These are phyloP conservation scores for Endotricha flammealis DNA, from an alignment of 2,888 invertebrate species.

Conservation along the genomic window DNA sequence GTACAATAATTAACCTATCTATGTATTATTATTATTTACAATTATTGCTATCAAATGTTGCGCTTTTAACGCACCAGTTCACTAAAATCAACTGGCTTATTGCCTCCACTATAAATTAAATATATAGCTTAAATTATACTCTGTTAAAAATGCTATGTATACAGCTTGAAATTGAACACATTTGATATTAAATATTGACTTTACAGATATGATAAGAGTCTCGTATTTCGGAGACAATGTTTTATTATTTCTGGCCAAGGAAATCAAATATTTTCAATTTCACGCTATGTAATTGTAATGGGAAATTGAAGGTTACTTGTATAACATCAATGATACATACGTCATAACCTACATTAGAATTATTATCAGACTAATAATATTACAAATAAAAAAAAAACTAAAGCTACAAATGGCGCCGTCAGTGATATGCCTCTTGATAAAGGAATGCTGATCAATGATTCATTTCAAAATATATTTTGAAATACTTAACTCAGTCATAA, in stretches of 20 bases:
- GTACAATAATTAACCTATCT: constrained; percentile 75
- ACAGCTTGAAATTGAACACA: too few relatives aligned
- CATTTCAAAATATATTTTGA: constrained; percentile 35
- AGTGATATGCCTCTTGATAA: constrained; percentile 63
- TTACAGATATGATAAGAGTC: too few relatives aligned
- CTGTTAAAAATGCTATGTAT: constrained; percentile 32
- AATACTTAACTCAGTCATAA: constrained; percentile 38
- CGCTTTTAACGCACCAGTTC: constrained; percentile 69
- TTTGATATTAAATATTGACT: too few relatives aligned
- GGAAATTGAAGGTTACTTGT: neutral
- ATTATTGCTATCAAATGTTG: constrained; percentile 73
- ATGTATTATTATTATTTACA: constrained; percentile 69
- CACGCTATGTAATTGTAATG: neutral
- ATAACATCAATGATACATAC: constrained; percentile 5
- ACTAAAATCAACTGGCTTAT: constrained; percentile 54
- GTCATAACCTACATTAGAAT: neutral
- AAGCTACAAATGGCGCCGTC: constrained; percentile 46
- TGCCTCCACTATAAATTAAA: constrained; percentile 58
- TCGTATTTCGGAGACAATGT: too few relatives aligned
- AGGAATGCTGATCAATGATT: constrained; percentile 57
- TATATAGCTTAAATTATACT: constrained; percentile 37
- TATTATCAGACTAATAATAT: constrained; percentile 6
- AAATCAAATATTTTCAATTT: too few relatives aligned
- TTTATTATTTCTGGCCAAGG: too few relatives aligned
- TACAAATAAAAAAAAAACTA: constrained; percentile 46